Evolutionary conservation across 2,113 vertebrate genomes (phyloP).

Genomic region (Corythoichthys haematopterus): DNA sequence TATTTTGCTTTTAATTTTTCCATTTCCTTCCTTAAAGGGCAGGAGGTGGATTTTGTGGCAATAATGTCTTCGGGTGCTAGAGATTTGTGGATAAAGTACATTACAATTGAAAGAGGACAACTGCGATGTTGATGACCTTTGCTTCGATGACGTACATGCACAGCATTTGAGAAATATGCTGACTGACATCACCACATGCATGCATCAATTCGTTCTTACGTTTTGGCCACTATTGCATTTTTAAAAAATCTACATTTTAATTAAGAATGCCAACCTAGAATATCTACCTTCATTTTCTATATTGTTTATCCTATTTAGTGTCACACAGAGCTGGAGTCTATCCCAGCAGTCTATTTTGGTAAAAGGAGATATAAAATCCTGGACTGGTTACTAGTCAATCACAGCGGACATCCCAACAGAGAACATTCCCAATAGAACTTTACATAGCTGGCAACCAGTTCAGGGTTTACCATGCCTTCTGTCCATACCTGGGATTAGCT

Average conservation of each 20-base stretch:
- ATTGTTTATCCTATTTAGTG: background rate
- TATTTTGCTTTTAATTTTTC: slow-evolving; percentile 33
- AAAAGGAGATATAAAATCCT: background rate
- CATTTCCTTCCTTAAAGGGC: slow-evolving; percentile 58
- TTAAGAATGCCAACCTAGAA: background rate
- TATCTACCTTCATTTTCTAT: background rate
- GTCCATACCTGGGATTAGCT: too few species aligned
- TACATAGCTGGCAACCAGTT: too few species aligned
- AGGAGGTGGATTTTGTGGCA: slow-evolving; percentile 62
- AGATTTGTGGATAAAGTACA: slow-evolving; percentile 68
- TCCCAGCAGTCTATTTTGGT: background rate
- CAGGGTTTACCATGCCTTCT: too few species aligned
- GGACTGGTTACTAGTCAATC: background rate
- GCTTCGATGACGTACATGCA: slow-evolving; percentile 21
- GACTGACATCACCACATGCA: slow-evolving; percentile 36
- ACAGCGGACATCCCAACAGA: background rate
- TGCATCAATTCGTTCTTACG: background rate
- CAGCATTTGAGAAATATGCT: slow-evolving; percentile 8
- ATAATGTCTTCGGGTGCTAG: slow-evolving; percentile 70
- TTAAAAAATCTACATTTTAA: slow-evolving; percentile 28
- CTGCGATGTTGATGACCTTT: slow-evolving; percentile 72
- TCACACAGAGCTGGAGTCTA: background rate
- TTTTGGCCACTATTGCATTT: slow-evolving; percentile 42
- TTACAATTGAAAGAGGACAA: slow-evolving; percentile 65
- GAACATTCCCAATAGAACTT: background rate